Evolutionary conservation across 2,888 invertebrate species (phyloP).

Genomic region (Nomada goodeniana): DNA sequence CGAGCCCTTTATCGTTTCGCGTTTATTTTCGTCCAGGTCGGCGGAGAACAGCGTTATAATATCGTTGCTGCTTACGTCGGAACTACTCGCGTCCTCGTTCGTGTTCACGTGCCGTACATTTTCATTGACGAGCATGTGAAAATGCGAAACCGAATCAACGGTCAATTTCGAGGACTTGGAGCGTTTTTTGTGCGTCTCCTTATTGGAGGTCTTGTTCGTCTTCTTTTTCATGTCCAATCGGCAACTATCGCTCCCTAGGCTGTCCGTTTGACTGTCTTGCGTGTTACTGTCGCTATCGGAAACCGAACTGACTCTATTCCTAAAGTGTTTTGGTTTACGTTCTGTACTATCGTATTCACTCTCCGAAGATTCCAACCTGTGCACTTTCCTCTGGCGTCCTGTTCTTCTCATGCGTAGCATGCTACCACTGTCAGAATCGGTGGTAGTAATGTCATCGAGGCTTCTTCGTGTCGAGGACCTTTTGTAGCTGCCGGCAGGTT

Average conservation of each 20-base stretch:
- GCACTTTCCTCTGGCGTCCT: slow-evolving; percentile 77
- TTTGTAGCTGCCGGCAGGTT: slow-evolving; percentile 78
- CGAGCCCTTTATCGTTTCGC: slow-evolving; percentile 82
- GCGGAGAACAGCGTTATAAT: slow-evolving; percentile 82
- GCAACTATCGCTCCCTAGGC: slow-evolving; percentile 84
- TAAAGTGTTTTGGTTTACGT: slow-evolving; percentile 77
- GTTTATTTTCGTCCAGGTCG: slow-evolving; percentile 82
- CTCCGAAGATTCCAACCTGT: slow-evolving; percentile 81
- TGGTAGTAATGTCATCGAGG: slow-evolving; percentile 78
- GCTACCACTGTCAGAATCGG: slow-evolving; percentile 81
- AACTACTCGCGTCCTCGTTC: slow-evolving; percentile 76
- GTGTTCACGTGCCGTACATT: slow-evolving; percentile 73
- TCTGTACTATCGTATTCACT: slow-evolving; percentile 82
- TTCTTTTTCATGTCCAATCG: slow-evolving; percentile 76
- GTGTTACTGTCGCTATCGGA: slow-evolving; percentile 85
- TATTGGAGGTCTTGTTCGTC: slow-evolving; percentile 58
- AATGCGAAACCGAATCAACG: slow-evolving; percentile 82
- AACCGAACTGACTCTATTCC: slow-evolving; percentile 75
- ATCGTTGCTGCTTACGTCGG: slow-evolving; percentile 81
- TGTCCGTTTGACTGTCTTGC: slow-evolving; percentile 84
- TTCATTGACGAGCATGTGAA: slow-evolving; percentile 81
- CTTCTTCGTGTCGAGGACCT: slow-evolving; percentile 76
- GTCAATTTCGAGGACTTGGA: slow-evolving; percentile 84
- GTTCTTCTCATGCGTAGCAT: slow-evolving; percentile 74
- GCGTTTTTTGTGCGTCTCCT: slow-evolving; percentile 73